Evolutionary conservation across 2,113 vertebrate species (phyloP), one percentile per base, ranked within the genome.

Genomic region (Malurus cyaneus): DNA sequence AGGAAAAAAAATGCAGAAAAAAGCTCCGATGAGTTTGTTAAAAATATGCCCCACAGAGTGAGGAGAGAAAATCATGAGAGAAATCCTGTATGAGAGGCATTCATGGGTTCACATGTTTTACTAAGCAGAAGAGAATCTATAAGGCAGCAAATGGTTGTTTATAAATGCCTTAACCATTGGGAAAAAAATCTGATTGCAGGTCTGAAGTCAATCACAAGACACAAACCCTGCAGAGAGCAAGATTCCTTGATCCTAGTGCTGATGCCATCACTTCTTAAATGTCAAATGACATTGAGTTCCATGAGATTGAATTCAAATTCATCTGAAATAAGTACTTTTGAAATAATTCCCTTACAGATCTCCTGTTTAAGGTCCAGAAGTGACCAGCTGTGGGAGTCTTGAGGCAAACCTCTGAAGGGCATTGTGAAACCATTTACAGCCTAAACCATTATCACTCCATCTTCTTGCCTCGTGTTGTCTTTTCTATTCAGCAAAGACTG

Each of bases 371-470:
- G 50, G 54, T 57, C n/a, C 82, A 47, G 52, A 77, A 86, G 46
- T 16, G 67, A n/a, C 67, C 13, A 32, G 4, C 3, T 44, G 20
- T 60, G 13, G 34, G 74, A 60, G 1, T 86, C 65, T 52, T 69
- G 76, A 69, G 49, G 61, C 61, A 93, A 92, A 94, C 76, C 72
- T 91, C 49, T 78, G 80, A 72, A 84, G 53, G 86, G 61, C 26
- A 31, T 19, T 60, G 29, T 84, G 41, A 70, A 67, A 74, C 19
- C 34, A 53, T 36, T 64, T 78, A 32, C 56, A 88, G 10, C 25
- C 18, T 61, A 64, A 89, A 65, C 15, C 8, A 41, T 41, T 74
- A 16, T 39, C 29, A 66, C 34, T 84, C 65, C 44, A n/a, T 76
- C 61, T 74, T 74, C 39, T 80, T 62, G 67, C 52, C 25, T 81